Base-by-base conservation (phyloP, 2,113 vertebrate genomes). In the Macrotis lagotis region DNA sequence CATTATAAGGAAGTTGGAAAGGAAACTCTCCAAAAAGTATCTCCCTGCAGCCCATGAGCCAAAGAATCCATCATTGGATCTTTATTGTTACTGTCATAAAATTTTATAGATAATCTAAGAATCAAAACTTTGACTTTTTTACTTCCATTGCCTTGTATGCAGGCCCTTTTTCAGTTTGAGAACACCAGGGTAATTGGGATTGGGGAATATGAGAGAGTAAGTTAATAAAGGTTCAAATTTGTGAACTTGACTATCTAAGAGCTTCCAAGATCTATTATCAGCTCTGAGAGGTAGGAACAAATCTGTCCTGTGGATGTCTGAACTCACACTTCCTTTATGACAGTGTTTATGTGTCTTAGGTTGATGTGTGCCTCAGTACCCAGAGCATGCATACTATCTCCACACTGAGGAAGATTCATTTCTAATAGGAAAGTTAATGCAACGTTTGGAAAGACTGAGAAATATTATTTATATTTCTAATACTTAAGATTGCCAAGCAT, bases 31-130 rank as follows among this genome's bases (percentile, higher is more conserved):
- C 93, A 97, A 96, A 97, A 97, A 97, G 96, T 93, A 25, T 92
- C 95, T 96, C 94, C 93, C 96, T n/a, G 66, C 95, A 94, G 89
- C 83, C 96, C 97, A 97, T 97, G 96, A 91, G 90, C 94, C 97
- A 97, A 97, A 94, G 22, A 83, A 50, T 97, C 97, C 97, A 92
- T 92, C 94, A 97, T 95, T 96, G 94, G 94, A 88, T 44, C 24
- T 3, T 3, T n/a, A 44, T 25, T 19, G 25, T 44, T 25, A 31
- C 24, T 19, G 8, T 92, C 96, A 90, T 96, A 92, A 94, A 97
- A 96, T 96, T 98, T 97, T 98, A 97, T 97, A 97, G 97, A 97
- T 95, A 98, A 98, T 98, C 94, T 96, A 96, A 2, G 0, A 94
- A 92, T 83, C 1, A 88, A 83, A 83, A 44, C 0, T 22, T 22